Conservation (phyloP, 2,888 invertebrate genomes). For the Sminthurides aquaticus region DNA sequence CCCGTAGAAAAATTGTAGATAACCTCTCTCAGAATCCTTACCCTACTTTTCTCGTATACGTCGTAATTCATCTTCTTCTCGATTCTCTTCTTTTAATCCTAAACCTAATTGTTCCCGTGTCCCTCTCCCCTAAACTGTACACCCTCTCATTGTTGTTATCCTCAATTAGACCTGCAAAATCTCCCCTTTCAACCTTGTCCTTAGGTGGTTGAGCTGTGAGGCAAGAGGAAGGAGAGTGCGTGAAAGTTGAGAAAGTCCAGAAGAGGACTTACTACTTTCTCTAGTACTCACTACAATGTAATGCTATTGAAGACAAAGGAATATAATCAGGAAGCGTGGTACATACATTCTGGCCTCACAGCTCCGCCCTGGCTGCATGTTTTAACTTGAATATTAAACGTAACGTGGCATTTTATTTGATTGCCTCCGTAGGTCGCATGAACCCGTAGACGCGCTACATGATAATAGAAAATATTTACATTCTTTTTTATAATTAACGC, state of each 20-base stretch:
- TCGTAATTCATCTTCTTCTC: too few species aligned
- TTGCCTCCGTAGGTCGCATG: slow-evolving; percentile 6
- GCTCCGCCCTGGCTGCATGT: not conserved
- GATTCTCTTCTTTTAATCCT: too few species aligned
- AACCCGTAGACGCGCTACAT: slow-evolving; percentile 7
- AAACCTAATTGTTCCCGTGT: too few species aligned
- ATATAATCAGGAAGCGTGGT: too few species aligned
- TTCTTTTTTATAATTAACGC: not conserved
- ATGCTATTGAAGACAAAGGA: too few species aligned
- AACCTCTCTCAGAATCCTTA: too few species aligned
- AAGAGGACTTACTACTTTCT: too few species aligned
- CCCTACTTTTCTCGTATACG: too few species aligned
- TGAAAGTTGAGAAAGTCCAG: too few species aligned
- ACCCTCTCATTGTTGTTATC: not conserved
- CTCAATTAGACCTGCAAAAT: not conserved
- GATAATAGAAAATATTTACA: too few species aligned
- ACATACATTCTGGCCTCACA: not conserved
- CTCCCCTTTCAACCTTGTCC: not conserved
- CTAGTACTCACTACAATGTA: too few species aligned
- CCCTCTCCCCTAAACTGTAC: not conserved
- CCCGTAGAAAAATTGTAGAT: not conserved
- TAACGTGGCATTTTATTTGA: slow-evolving; percentile 7
- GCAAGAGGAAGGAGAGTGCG: too few species aligned
- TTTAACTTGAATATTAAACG: not conserved
- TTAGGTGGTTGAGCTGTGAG: not conserved